These are phyloP conservation scores for Notospermus geniculatus DNA, from an alignment of 1,140 invertebrate genomes.

Conservation along the genomic window DNA sequence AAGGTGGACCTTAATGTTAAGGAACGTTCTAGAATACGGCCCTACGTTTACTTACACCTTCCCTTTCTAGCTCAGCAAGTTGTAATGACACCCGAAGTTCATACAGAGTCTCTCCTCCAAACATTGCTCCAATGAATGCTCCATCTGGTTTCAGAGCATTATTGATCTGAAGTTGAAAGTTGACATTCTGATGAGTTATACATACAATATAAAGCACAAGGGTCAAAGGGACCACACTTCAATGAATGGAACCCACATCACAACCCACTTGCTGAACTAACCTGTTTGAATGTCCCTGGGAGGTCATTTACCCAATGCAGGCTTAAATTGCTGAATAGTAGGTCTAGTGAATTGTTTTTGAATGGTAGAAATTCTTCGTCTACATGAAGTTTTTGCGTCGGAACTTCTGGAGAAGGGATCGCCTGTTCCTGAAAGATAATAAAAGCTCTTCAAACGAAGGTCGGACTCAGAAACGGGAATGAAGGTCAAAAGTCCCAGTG, in stretches of 20 bases:
- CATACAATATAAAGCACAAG: background rate
- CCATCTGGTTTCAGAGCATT: constrained; percentile 81
- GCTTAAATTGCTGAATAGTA: constrained; percentile 68
- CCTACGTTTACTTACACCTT: constrained; percentile 62
- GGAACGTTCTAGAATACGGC: no score
- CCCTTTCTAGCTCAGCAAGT: constrained; percentile 87
- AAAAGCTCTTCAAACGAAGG: background rate
- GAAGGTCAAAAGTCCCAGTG: constrained; percentile 11
- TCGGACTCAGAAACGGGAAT: constrained; percentile 1
- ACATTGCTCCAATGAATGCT: constrained; percentile 87
- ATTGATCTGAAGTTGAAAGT: constrained; percentile 51
- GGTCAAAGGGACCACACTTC: background rate
- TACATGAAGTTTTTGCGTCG: constrained; percentile 64
- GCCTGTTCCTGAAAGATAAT: constrained; percentile 33
- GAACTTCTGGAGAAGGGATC: constrained; percentile 43
- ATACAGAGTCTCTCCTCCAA: constrained; percentile 95
- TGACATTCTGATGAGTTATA: background rate
- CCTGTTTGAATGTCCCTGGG: constrained; percentile 74
- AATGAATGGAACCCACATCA: no score
- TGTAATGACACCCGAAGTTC: constrained; percentile 90
- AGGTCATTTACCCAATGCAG: constrained; percentile 98
- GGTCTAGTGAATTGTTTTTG: constrained; percentile 78
- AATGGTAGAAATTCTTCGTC: constrained; percentile 85
- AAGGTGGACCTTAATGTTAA: no score
- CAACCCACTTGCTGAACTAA: no score